These are phyloP conservation scores for Ceratotherium simum DNA, from an alignment of 2,113 vertebrate genomes.

Conservation along the genomic window DNA sequence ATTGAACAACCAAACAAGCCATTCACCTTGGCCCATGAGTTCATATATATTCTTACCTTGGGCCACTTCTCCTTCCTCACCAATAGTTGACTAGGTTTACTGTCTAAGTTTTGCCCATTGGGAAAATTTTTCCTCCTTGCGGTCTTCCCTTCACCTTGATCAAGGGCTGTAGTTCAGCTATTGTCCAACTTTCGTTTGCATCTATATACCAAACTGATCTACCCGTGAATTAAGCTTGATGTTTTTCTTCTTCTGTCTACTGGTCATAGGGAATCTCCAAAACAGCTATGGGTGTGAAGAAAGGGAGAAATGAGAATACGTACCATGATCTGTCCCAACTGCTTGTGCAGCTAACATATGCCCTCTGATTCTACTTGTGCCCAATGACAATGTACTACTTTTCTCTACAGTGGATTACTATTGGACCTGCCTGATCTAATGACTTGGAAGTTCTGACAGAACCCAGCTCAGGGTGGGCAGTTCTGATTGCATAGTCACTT, in stretches of 20 bases:
- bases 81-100: not conserved
- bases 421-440: not conserved
- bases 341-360: not conserved
- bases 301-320: not conserved
- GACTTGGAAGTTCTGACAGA: not conserved
- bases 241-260: not conserved
- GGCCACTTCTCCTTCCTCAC: not conserved
- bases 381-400: not conserved
- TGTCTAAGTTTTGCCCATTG: not conserved
- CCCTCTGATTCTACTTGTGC: not conserved
- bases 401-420: not conserved
- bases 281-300: not conserved
- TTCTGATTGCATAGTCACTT: not conserved
- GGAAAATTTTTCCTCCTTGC: not conserved
- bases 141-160: not conserved
- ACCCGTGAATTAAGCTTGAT: not conserved
- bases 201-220: not conserved
- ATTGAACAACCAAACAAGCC: not conserved
- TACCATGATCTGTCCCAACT: not conserved
- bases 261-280: not conserved
- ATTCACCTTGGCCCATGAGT: not conserved
- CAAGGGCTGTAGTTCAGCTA: not conserved
- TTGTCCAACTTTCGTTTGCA: not conserved
- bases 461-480: not conserved
- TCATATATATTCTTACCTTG: not conserved